These are phyloP conservation scores for Morone saxatilis DNA, from an alignment of 2,113 vertebrate species.

Conservation along the genomic window DNA sequence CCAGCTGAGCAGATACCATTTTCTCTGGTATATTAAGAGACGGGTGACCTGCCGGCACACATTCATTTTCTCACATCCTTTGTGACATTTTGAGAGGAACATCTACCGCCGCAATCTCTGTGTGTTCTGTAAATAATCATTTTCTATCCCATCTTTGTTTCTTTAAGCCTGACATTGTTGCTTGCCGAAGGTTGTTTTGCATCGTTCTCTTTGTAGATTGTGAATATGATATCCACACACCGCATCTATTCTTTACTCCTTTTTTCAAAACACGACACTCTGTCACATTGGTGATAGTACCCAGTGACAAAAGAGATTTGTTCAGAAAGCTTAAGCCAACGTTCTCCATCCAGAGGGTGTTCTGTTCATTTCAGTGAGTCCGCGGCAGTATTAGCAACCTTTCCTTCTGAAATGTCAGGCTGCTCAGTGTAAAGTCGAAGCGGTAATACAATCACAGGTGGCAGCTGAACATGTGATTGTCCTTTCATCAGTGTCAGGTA, in stretches of 20 bases:
- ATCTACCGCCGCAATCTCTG: slow-evolving; percentile 27
- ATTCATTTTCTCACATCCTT: slow-evolving; percentile 59
- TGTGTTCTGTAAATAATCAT: slow-evolving; percentile 68
- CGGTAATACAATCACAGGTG: slow-evolving; percentile 63
- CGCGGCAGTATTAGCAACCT: slow-evolving; percentile 48
- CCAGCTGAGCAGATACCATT: slow-evolving; percentile 7
- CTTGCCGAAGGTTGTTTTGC: slow-evolving; percentile 28
- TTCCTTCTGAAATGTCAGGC: slow-evolving; percentile 72
- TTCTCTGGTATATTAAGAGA: slow-evolving; percentile 55
- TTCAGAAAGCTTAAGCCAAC: slow-evolving; percentile 15
- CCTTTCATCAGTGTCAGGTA: slow-evolving; percentile 52
- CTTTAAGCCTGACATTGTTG: slow-evolving; percentile 47
- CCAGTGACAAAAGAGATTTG: slow-evolving; percentile 9
- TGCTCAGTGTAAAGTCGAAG: slow-evolving; percentile 46
- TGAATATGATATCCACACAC: slow-evolving; percentile 3
- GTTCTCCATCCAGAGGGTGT: slow-evolving; percentile 17
- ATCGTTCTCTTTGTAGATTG: neutral
- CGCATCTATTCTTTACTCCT: slow-evolving; percentile 14
- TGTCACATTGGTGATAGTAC: neutral
- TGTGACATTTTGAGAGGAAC: slow-evolving; percentile 76
- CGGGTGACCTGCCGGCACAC: slow-evolving; percentile 46
- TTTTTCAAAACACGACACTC: neutral
- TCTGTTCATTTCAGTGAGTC: slow-evolving; percentile 31
- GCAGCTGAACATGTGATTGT: slow-evolving; percentile 36
- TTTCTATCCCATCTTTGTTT: slow-evolving; percentile 39